Evolutionary conservation across 2,113 vertebrate species (phyloP).

Genomic region (Pogonocichla stellata): DNA sequence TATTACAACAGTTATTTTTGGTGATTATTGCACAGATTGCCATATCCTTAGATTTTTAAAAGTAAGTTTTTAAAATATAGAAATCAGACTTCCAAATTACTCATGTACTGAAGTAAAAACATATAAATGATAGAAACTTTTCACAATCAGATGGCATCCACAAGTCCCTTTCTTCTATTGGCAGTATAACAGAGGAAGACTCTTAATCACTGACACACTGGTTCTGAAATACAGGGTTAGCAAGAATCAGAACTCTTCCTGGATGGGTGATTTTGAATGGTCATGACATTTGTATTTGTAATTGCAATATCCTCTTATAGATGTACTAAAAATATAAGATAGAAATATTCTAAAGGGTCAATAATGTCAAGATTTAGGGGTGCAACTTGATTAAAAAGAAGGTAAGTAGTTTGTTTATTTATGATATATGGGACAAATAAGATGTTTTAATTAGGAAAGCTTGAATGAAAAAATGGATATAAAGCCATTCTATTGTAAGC

Average conservation of each 20-base stretch:
- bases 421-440: background rate
- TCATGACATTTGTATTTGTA: background rate
- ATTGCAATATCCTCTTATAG: background rate
- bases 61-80: background rate
- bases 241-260: background rate
- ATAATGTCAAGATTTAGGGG: background rate
- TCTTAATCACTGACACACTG: background rate
- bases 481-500: background rate
- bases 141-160: background rate
- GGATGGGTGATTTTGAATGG: background rate
- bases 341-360: background rate
- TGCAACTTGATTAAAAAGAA: background rate
- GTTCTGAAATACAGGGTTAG: background rate
- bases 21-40: background rate
- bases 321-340: background rate
- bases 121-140: background rate
- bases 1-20: background rate
- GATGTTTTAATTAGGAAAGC: background rate
- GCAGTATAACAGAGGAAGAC: background rate
- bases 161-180: background rate
- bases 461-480: background rate
- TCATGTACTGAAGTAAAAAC: background rate
- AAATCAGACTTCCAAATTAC: background rate
- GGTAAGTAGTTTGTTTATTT: background rate
- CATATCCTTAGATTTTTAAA: background rate